Percentiles rank a stretch among this genome's conserved stretches.
These are phyloP conservation scores for Pangasius mekongensis DNA, from an alignment of 2,797 vertebrate species.

Conservation along the genomic window DNA sequence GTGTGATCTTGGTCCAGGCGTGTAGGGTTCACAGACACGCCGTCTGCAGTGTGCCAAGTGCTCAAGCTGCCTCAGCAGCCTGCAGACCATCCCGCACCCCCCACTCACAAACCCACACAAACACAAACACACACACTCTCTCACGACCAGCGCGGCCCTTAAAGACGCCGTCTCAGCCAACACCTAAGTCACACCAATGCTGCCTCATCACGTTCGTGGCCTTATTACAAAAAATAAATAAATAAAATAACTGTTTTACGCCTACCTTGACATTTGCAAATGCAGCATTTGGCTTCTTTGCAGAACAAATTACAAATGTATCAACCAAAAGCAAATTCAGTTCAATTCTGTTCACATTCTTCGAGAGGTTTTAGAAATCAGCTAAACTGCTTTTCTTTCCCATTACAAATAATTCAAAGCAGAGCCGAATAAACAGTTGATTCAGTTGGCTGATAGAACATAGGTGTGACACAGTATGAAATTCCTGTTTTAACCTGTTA, in stretches of 20 bases:
- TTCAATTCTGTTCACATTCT: background rate
- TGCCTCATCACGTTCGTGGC: background rate
- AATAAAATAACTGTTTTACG: background rate
- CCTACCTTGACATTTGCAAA: background rate
- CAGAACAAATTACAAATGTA: background rate
- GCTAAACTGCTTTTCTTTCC: background rate
- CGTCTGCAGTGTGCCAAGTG: slow-evolving; percentile 47
- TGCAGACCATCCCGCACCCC: slow-evolving; percentile 39
- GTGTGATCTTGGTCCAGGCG: slow-evolving; percentile 54
- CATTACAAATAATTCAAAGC: background rate
- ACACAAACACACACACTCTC: slow-evolving; percentile 20
- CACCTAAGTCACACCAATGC: background rate
- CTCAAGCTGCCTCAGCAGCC: slow-evolving; percentile 50
- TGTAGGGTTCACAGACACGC: slow-evolving; percentile 52
- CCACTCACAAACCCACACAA: slow-evolving; percentile 36
- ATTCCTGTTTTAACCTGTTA: background rate
- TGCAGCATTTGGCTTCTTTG: background rate
- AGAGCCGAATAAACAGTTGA: background rate
- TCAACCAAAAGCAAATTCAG: background rate
- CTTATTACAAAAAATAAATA: background rate
- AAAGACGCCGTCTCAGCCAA: slow-evolving; percentile 15
- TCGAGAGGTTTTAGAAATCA: background rate
- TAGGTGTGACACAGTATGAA: background rate
- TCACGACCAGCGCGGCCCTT: slow-evolving; percentile 47
- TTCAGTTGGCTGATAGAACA: background rate